phyloP scores from a whole-genome alignment of 2,888 invertebrate species.

The Drosophila affinis region DNA sequence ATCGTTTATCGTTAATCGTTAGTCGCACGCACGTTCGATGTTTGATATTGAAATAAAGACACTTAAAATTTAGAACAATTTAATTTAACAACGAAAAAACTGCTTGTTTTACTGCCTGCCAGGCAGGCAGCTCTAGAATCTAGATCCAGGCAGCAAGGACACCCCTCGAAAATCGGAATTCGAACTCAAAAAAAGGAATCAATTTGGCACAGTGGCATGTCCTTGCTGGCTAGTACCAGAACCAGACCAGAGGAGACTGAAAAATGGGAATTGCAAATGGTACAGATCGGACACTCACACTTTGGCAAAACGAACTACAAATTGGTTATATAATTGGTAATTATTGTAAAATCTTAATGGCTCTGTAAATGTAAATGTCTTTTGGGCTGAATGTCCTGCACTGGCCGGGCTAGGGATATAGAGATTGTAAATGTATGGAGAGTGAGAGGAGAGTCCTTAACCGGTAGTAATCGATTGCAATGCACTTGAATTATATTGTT shows the following conservation, averaged over 20 bases:
- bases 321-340: conserved; percentile 37
- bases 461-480: conserved; percentile 25
- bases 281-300: conserved; percentile 60
- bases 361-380: conserved; percentile 14
- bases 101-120: conserved; percentile 36
- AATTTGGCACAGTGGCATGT: conserved; percentile 42
- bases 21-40: conserved; percentile 26
- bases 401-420: neutral
- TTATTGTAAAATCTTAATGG: conserved; percentile 6
- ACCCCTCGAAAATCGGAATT: conserved; percentile 21
- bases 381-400: conserved; percentile 38
- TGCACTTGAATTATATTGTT: conserved; percentile 36
- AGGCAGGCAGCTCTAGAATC: neutral
- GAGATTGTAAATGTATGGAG: neutral
- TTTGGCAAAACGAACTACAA: conserved; percentile 30
- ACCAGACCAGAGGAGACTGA: neutral
- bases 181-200: neutral
- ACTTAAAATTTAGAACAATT: conserved; percentile 82
- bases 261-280: conserved; percentile 20
- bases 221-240: conserved; percentile 49
- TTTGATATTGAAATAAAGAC: conserved; percentile 81
- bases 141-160: conserved; percentile 52
- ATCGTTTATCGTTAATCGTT: conserved; percentile 11
- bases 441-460: conserved; percentile 29
- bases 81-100: conserved; percentile 59